These are phyloP conservation scores for Chalcosyrphus nemorum DNA, from an alignment of 2,888 invertebrate genomes.

Conservation along the genomic window DNA sequence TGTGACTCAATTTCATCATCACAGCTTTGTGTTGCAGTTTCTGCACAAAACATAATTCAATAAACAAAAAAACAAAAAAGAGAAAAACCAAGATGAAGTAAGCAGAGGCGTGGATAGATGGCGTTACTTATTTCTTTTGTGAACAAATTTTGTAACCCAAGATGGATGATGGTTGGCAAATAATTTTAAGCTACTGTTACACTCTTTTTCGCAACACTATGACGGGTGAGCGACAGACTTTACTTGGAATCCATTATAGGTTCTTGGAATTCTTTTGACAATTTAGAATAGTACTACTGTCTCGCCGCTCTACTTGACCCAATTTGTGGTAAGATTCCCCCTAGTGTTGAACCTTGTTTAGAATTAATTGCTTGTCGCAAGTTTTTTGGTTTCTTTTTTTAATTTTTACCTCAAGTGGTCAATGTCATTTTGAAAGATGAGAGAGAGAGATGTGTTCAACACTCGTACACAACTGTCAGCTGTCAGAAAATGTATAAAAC, in stretches of 20 bases:
- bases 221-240: background rate
- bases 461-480: background rate
- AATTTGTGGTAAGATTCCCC: constrained; percentile 31
- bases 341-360: constrained; percentile 1
- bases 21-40: constrained; percentile 9
- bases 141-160: constrained; percentile 33
- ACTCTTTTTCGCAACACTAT: constrained; percentile 7
- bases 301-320: constrained; percentile 17
- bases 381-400: background rate
- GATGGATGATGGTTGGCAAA: constrained; percentile 49
- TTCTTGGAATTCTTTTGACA: constrained; percentile 42
- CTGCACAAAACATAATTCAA: constrained; percentile 1
- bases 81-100: constrained; percentile 15
- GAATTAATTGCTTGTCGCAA: constrained; percentile 6
- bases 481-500: constrained; percentile 28
- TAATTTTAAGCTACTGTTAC: constrained; percentile 42
- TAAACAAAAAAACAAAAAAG: constrained; percentile 27
- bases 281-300: too few species aligned
- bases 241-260: constrained; percentile 1
- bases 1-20: constrained; percentile 52
- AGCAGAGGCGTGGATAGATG: constrained; percentile 45
- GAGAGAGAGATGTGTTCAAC: background rate
- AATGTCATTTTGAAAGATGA: constrained; percentile 10
- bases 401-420: background rate
- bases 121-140: constrained; percentile 48